phyloP scores from a whole-genome alignment of 2,797 vertebrate genomes.

The Bufotes viridis region DNA sequence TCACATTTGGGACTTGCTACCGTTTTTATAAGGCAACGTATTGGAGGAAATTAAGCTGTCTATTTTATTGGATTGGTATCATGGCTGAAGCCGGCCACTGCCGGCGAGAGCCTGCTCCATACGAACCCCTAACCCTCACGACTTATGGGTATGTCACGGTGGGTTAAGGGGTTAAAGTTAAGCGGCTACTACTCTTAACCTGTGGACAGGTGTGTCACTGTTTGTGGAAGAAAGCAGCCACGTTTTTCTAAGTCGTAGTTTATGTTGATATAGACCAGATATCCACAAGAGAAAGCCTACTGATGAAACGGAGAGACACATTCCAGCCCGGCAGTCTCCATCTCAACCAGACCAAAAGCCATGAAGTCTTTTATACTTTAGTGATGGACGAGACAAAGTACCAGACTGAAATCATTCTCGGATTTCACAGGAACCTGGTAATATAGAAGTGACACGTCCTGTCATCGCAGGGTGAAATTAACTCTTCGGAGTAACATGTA shows the following conservation, averaged over 20 bases:
- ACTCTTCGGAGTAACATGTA: constrained; percentile 52
- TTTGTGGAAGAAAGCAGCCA: neutral
- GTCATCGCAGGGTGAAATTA: constrained; percentile 67
- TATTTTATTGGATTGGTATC: too few species aligned
- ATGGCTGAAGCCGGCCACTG: too few species aligned
- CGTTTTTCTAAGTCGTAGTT: neutral
- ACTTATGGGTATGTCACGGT: too few species aligned
- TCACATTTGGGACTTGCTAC: too few species aligned
- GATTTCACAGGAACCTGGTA: constrained; percentile 67
- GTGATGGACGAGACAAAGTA: constrained; percentile 51
- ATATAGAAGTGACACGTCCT: constrained; percentile 67
- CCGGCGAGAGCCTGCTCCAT: too few species aligned
- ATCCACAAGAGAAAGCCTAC: neutral
- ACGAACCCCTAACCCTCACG: too few species aligned
- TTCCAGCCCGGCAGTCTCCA: neutral
- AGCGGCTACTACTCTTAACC: too few species aligned
- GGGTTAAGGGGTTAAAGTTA: too few species aligned
- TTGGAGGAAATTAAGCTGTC: too few species aligned
- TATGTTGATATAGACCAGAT: neutral
- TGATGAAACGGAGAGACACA: neutral
- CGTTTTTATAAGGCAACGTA: too few species aligned
- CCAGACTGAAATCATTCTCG: constrained; percentile 66
- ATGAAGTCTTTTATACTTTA: constrained; percentile 46
- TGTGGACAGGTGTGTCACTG: too few species aligned
- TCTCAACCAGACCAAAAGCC: constrained; percentile 13